Conservation (phyloP, 2,888 invertebrate genomes). For the Atherix ibis region DNA sequence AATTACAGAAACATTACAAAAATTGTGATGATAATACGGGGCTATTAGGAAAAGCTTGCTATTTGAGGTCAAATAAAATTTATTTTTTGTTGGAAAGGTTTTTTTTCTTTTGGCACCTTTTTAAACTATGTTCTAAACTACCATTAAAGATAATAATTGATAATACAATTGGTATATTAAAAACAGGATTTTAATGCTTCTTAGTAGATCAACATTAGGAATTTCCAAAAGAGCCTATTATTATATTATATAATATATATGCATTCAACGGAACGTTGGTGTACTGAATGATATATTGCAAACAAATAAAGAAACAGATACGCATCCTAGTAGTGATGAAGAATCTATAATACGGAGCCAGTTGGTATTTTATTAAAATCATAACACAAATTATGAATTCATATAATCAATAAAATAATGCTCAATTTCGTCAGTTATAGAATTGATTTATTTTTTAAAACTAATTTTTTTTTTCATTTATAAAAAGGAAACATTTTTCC, state of each 20-base stretch:
- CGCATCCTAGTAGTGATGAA: no score
- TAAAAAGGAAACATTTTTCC: no score
- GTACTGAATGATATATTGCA: no score
- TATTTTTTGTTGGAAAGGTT: background rate
- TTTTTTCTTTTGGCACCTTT: background rate
- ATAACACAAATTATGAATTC: no score
- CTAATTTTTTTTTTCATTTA: no score
- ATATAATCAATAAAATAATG: no score
- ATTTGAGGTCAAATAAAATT: background rate
- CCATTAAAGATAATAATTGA: slow-evolving; percentile 5
- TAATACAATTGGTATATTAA: slow-evolving; percentile 2
- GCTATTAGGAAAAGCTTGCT: background rate
- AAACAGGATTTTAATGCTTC: slow-evolving; percentile 4
- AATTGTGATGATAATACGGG: background rate
- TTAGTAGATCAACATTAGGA: slow-evolving; percentile 6
- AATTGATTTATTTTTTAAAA: no score
- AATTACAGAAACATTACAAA: background rate
- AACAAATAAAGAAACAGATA: no score
- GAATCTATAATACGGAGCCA: no score
- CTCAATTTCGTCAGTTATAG: no score
- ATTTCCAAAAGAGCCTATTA: slow-evolving; percentile 1
- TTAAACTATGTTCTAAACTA: background rate
- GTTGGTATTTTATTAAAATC: no score
- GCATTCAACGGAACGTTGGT: no score
- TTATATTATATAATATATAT: slow-evolving; percentile 6